A percentile compares a stretch with the other conserved stretches of the same genome.
Conservation (phyloP, 2,113 vertebrate genomes). For the Cairina moschata region DNA sequence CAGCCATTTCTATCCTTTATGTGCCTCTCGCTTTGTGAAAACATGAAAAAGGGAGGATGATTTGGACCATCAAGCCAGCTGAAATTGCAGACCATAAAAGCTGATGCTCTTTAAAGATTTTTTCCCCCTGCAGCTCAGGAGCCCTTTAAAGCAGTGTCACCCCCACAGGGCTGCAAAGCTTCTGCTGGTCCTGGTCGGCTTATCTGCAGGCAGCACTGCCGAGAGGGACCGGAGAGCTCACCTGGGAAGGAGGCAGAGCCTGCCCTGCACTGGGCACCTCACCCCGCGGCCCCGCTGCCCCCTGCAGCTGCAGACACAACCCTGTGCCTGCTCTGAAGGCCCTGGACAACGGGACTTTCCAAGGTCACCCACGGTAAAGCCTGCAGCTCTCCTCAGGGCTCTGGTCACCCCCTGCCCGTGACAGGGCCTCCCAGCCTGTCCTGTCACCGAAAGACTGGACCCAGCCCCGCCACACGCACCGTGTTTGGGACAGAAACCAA, state of each 20-base stretch:
- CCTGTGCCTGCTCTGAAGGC: background rate
- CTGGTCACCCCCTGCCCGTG: background rate
- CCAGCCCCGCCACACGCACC: accelerated
- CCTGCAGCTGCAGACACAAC: background rate
- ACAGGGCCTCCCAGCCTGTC: background rate
- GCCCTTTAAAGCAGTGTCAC: slow-evolving; percentile 57
- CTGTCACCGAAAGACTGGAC: background rate
- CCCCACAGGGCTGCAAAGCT: slow-evolving; percentile 42
- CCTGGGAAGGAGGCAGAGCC: background rate
- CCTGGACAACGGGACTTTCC: background rate
- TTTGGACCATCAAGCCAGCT: slow-evolving; percentile 59
- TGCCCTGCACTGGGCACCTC: background rate
- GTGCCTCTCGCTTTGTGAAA: slow-evolving; percentile 61
- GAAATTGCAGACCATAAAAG: slow-evolving; percentile 66
- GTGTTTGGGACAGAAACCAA: background rate
- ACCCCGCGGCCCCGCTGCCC: background rate
- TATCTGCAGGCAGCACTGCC: background rate
- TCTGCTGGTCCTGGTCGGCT: background rate
- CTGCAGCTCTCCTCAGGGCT: background rate
- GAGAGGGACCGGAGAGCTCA: background rate
- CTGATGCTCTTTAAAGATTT: slow-evolving; percentile 63
- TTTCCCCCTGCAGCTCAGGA: slow-evolving; percentile 27
- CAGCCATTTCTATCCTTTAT: slow-evolving; percentile 67
- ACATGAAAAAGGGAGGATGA: slow-evolving; percentile 72
- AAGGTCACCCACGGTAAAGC: background rate